Evolutionary conservation across 2,113 vertebrate genomes (phyloP), one percentile per base, ranked within the genome.

Genomic region (Cisticola juncidis): DNA sequence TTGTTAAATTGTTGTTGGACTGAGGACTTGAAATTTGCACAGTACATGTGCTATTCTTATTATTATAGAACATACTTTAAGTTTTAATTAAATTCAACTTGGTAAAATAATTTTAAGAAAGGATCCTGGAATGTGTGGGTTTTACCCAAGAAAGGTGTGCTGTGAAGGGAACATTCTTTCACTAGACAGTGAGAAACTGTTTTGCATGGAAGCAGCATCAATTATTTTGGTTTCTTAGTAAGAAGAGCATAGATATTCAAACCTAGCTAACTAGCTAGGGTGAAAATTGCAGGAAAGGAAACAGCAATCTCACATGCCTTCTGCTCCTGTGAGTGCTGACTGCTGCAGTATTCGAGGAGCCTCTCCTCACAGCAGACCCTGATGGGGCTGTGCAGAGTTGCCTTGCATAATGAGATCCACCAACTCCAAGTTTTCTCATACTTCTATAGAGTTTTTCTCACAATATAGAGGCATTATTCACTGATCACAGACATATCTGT

Each of bases 101-200:
- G 1, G 1, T 33, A 31, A 35, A 16, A 72, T 3, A 14, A 74
- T 58, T 83, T 83, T 48, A 50, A 64, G 40, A 80, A 62, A 45
- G 28, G 3, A 2, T 58, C 5, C 14, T 17, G 6, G 9, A 66
- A 3, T 15, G 3, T 18, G 18, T 8, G 13, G 2, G 5, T 22
- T 42, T 73, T 74, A 26, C 11, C n/a, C 12, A 71, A 48, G 15
- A 15, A 61, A 5, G 26, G 3, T 12, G 9, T 38, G 9, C 17
- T 47, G 6, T 70, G 18, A 35, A 70, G 47, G 35, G 26, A 54
- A 36, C 5, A 14, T 73, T 68, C 12, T 2, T 84, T 57, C 31
- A 16, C 16, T 54, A 72, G 14, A 25, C 8, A 50, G 44, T 9
- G 12, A 68, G 9, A 72, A 10, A 18, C 23, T 17, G 12, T 44